A percentile compares a stretch with the other conserved stretches of the same genome.
These are phyloP conservation scores for cat (Felis catus) DNA, from an alignment of 2,113 vertebrate species.

Conservation along the genomic window F.catus_Fca126_mat1.0 CM031418.1:60979501-60980000, in stretches of 20 bases:
- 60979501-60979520: background rate
- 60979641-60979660: background rate
- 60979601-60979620: background rate
- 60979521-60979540: background rate
- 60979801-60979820: background rate
- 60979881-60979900: background rate
- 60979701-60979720: background rate
- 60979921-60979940: background rate
- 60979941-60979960: background rate
- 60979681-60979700: background rate
- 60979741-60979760: background rate
- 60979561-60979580: background rate
- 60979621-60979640: background rate
- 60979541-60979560: background rate
- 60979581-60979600: background rate
- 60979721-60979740: background rate
- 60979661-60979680: background rate
- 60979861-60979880: background rate
- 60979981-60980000: background rate
- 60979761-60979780: background rate
- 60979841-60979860: background rate
- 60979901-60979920: background rate
- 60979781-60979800: background rate
- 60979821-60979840: background rate
- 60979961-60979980: background rate